phyloP scores from a whole-genome alignment of 2,888 invertebrate species.

The Danaus chrysippus region DNA sequence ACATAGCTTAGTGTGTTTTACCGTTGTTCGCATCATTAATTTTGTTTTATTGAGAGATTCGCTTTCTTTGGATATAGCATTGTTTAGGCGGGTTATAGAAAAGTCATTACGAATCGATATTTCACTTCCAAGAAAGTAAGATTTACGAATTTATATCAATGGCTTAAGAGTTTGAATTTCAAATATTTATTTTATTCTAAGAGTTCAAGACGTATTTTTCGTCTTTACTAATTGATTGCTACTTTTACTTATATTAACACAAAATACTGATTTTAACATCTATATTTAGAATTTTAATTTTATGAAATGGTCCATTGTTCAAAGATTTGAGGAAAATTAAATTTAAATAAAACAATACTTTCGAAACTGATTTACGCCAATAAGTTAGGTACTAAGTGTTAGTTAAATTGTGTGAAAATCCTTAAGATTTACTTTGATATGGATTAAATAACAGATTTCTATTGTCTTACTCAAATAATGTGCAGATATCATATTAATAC shows the following conservation, averaged over 20 bases:
- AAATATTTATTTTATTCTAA: not conserved
- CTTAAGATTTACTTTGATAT: too few species aligned
- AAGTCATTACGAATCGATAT: slow-evolving; percentile 36
- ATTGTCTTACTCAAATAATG: too few species aligned
- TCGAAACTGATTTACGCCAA: too few species aligned
- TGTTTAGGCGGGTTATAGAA: slow-evolving; percentile 35
- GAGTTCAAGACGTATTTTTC: not conserved
- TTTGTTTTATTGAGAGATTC: slow-evolving; percentile 31
- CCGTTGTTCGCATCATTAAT: slow-evolving; percentile 34
- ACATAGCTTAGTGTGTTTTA: slow-evolving; percentile 40
- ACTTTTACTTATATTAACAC: not conserved
- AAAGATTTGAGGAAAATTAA: too few species aligned
- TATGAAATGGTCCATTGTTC: too few species aligned
- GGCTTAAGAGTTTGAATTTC: slow-evolving; percentile 10
- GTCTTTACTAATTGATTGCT: not conserved
- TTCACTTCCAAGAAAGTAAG: slow-evolving; percentile 36
- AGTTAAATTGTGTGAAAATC: too few species aligned
- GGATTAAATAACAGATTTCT: too few species aligned
- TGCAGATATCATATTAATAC: too few species aligned
- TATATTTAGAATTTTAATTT: too few species aligned
- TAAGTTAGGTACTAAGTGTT: too few species aligned
- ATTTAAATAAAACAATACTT: too few species aligned
- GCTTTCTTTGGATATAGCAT: slow-evolving; percentile 29
- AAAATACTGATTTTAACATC: too few species aligned
- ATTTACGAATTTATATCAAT: slow-evolving; percentile 24